Evolutionary conservation across 2,888 invertebrate genomes (phyloP).

Genomic region (Ennomos quercinarius): DNA sequence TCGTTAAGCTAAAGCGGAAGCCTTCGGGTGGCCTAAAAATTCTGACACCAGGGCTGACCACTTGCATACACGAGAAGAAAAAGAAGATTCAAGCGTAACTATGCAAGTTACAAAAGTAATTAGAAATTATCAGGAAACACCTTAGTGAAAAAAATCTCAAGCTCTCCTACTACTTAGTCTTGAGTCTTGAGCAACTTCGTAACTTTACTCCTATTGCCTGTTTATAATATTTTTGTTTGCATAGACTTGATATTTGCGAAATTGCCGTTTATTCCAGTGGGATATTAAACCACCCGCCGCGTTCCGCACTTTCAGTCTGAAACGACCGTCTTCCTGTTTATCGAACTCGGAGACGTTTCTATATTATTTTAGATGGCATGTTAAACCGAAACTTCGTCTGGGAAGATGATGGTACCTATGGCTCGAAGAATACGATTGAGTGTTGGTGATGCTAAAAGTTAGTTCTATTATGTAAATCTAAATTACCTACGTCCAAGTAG

Average conservation of each 20-base stretch:
- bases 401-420: neutral
- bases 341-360: slow-evolving; percentile 54
- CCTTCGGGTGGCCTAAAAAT: no score
- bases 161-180: slow-evolving; percentile 42
- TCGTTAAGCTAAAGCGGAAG: no score
- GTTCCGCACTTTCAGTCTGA: slow-evolving; percentile 59
- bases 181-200: slow-evolving; percentile 60
- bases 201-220: slow-evolving; percentile 64
- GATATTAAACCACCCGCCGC: slow-evolving; percentile 75
- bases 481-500: no score
- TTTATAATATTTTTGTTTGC: slow-evolving; percentile 73
- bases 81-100: no score
- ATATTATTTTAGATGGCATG: slow-evolving; percentile 47
- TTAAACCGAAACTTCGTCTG: slow-evolving; percentile 34
- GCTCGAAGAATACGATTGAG: no score
- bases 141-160: neutral
- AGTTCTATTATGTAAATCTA: no score
- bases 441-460: no score
- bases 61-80: no score
- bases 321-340: slow-evolving; percentile 68
- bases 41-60: no score
- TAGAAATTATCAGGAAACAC: neutral
- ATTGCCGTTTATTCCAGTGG: slow-evolving; percentile 77
- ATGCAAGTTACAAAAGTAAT: no score
- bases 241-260: slow-evolving; percentile 68